Conservation (phyloP, 2,888 invertebrate genomes). For the Drosophila seclusa region DNA sequence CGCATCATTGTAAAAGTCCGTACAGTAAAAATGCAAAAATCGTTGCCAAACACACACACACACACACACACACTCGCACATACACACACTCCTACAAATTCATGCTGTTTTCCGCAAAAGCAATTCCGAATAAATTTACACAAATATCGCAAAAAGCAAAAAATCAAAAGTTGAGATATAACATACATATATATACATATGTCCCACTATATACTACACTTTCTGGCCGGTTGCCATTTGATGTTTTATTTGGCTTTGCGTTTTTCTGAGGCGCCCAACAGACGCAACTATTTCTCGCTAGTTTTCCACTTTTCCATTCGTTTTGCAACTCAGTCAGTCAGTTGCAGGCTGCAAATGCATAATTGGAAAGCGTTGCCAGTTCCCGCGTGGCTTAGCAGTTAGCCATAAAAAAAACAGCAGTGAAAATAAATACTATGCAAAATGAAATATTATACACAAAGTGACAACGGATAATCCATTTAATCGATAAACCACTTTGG, state of each 20-base stretch:
- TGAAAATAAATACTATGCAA: background rate
- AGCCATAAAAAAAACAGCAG: constrained; percentile 15
- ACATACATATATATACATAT: background rate
- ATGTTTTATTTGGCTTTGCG: constrained; percentile 7
- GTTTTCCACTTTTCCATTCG: constrained; percentile 33
- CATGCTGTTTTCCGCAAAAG: constrained; percentile 19
- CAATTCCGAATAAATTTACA: constrained; percentile 24
- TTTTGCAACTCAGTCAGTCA: constrained; percentile 4
- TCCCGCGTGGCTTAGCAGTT: constrained; percentile 34
- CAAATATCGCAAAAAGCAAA: background rate
- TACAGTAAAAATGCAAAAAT: constrained; percentile 48
- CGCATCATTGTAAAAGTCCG: constrained; percentile 36
- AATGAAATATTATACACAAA: background rate
- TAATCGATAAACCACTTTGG: constrained; percentile 45
- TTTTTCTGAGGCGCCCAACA: constrained; percentile 16
- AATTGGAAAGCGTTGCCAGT: constrained; percentile 29
- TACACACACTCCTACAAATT: background rate
- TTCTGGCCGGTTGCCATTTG: constrained; percentile 52
- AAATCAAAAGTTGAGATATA: background rate
- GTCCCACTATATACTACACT: constrained; percentile 36
- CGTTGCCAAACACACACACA: background rate
- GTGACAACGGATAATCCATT: constrained; percentile 12
- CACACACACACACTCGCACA: background rate
- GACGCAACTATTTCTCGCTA: constrained; percentile 17
- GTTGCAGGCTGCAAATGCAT: constrained; percentile 13